Conservation (phyloP, 2,113 vertebrate genomes). For the Todiramphus saurophagus region DNA sequence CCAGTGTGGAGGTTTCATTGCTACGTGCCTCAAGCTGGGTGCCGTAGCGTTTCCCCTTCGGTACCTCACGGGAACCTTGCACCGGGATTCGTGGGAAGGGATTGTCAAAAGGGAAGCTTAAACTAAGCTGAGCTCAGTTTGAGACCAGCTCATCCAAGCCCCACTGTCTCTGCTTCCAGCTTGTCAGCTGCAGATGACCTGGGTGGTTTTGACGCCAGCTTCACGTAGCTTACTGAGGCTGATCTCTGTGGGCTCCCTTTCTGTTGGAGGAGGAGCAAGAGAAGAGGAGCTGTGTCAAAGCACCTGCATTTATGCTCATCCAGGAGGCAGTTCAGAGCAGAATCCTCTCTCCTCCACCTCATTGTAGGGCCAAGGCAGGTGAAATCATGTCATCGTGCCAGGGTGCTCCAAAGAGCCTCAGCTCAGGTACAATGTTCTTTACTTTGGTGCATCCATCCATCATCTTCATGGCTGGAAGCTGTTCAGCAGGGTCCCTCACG, state of each 20-base stretch:
- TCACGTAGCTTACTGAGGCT: not conserved
- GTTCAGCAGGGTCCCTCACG: not conserved
- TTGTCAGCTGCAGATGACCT: not conserved
- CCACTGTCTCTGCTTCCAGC: not conserved
- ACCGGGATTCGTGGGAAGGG: not conserved
- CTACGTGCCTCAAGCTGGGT: fast-evolving
- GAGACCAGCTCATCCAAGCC: not conserved
- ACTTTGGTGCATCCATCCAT: not conserved
- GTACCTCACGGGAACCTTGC: not conserved
- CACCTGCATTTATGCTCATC: not conserved
- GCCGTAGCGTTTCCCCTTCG: not conserved
- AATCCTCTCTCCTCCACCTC: not conserved
- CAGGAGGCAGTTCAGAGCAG: not conserved
- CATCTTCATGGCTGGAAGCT: not conserved
- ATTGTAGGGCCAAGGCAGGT: not conserved
- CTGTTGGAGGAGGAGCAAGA: not conserved
- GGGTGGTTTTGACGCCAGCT: not conserved
- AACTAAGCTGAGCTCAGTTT: not conserved
- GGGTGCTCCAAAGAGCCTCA: not conserved
- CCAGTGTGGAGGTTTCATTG: fast-evolving
- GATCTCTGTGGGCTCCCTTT: not conserved
- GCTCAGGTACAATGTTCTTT: not conserved
- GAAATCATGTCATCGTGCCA: not conserved
- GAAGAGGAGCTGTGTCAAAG: not conserved
- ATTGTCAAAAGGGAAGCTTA: not conserved